Base-by-base conservation (phyloP, 2,888 invertebrate species). In the Lysandra coridon region DNA sequence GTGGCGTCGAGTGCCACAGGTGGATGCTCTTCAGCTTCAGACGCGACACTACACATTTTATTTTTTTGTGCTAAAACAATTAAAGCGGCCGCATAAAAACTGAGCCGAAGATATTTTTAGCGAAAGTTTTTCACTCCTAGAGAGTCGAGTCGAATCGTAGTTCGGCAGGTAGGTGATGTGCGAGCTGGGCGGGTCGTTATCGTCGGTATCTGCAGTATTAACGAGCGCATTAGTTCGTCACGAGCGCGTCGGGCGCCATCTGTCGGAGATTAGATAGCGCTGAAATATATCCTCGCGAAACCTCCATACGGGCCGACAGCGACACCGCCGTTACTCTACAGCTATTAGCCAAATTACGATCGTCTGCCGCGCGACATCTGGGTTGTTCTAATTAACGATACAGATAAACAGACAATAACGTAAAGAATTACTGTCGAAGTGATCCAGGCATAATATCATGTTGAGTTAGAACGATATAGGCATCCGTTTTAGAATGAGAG, bases 1-100 rank as follows among this genome's bases (percentile, higher is more conserved):
- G 82, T 82, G 82, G 81, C 79, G 79, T 82, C 81, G 81, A 82
- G 82, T 82, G 17, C 23, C 80, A 57, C 82, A 82, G 82, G 82
- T 82, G 82, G 80, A 82, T 17, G 60, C 80, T 78, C 80, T 82
- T 79, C 49, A 49, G 49, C 49, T 64, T 73, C 73, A 44, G 73
- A 73, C 49, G 37, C 23, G 79, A 75, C 60, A 30, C n/a, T 17
- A 60, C 40, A 62, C 62, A 74, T 62, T 62, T 17, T 17, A 17
- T 10, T 75, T 79, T 79, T 79, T 40, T 30, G 40, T 60, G 49
- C 57, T 73, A 78, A 78, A 78, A 40, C n/a, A 40, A 23, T 37
- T 40, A 62, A 60, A 76, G 40, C 30, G 40, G 60, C 17, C 37
- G 77, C 77, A 33, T 14, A 69, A 69, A 69, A 69, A 14, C 30